These are phyloP conservation scores for Scaptomyza polygonia DNA, from an alignment of 2,888 invertebrate species.

Conservation along the genomic window DNA sequence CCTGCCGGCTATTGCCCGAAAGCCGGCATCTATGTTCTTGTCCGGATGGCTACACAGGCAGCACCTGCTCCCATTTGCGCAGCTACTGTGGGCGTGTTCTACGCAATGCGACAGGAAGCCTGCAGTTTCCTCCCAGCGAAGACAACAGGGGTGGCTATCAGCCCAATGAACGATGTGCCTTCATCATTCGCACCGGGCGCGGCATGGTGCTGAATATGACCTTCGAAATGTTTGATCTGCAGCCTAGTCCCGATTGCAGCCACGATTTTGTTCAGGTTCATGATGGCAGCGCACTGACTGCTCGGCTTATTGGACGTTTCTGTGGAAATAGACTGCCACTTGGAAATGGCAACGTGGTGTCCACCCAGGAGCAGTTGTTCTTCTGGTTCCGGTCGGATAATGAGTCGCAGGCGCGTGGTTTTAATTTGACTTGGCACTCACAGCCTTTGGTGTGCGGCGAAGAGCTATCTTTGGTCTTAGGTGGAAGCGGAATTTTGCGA, in stretches of 20 bases:
- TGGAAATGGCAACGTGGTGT: constrained; percentile 88
- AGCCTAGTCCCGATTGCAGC: constrained; percentile 86
- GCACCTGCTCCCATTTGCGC: constrained; percentile 86
- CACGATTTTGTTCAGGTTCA: constrained; percentile 92
- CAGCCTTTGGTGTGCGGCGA: constrained; percentile 90
- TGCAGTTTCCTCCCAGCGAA: constrained; percentile 87
- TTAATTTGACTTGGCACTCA: constrained; percentile 91
- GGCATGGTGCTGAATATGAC: constrained; percentile 91
- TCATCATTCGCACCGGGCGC: constrained; percentile 89
- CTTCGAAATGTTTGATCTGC: constrained; percentile 90
- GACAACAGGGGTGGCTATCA: constrained; percentile 84
- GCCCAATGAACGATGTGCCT: constrained; percentile 90
- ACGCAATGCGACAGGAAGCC: constrained; percentile 85
- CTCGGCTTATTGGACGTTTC: constrained; percentile 90
- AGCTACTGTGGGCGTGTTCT: constrained; percentile 87
- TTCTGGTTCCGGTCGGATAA: constrained; percentile 92
- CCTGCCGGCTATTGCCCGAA: constrained; percentile 85
- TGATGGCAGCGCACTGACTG: constrained; percentile 91
- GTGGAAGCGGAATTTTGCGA: constrained; percentile 89
- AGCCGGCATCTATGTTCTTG: constrained; percentile 87
- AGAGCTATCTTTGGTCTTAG: constrained; percentile 81
- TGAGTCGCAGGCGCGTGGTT: constrained; percentile 87
- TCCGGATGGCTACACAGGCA: constrained; percentile 88
- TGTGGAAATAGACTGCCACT: constrained; percentile 90
- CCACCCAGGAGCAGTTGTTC: constrained; percentile 90